phyloP scores from a whole-genome alignment of 2,888 invertebrate species.

The Taphrorychus bicolor region DNA sequence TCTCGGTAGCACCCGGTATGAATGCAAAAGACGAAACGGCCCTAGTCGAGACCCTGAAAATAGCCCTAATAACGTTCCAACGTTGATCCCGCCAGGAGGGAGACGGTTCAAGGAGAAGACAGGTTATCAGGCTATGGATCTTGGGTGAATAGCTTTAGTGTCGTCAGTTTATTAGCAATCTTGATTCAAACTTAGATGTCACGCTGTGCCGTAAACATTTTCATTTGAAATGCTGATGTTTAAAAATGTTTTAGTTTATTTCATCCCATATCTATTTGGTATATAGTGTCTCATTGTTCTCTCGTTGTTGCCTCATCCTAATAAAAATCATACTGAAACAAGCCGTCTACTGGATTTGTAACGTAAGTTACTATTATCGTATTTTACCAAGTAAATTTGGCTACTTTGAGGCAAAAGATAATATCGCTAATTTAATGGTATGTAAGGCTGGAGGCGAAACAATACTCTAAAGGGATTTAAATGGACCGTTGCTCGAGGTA shows the following conservation, averaged over 20 bases:
- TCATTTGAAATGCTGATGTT: no score
- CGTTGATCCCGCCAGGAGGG: slow-evolving; percentile 22
- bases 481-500: not conserved
- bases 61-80: slow-evolving; percentile 27
- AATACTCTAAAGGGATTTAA: not conserved
- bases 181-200: not conserved
- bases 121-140: not conserved
- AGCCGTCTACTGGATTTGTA: no score
- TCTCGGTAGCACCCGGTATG: slow-evolving; percentile 29
- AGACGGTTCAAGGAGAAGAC: slow-evolving; percentile 17
- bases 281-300: no score
- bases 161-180: slow-evolving; percentile 3
- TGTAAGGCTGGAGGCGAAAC: not conserved
- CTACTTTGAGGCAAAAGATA: not conserved
- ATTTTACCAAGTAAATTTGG: not conserved
- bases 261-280: no score
- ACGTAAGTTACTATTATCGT: no score
- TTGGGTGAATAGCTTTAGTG: not conserved
- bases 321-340: no score
- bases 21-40: slow-evolving; percentile 32
- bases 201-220: no score
- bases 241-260: no score
- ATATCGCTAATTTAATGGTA: not conserved
- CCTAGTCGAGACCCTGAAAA: slow-evolving; percentile 19
- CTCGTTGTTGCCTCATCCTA: no score